Base-by-base conservation (phyloP, 2,888 invertebrate species). In the Apomyelois bistriatella region DNA sequence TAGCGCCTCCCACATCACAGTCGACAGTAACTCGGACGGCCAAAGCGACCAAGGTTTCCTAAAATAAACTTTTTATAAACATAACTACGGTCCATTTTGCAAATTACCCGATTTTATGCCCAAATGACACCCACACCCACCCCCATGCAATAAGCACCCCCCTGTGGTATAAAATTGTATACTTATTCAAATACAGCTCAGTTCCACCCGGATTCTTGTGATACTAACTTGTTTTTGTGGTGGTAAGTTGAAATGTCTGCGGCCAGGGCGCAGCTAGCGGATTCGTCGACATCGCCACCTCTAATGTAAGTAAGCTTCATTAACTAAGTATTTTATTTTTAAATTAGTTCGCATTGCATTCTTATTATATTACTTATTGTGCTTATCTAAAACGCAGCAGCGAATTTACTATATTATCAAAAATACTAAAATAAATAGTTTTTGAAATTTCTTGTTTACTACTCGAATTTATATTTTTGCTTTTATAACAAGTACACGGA, bases 251-350 rank as follows among this genome's bases (percentile, higher is more conserved):
- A 50, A 59, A 89, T 90, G 89, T 82, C 89, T 7, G 78, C 77
- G 22, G 66, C 91, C 16, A 85, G 93, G 59, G 91, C 92, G 57
- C 94, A 94, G 70, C 76, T 94, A 48, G 94, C 94, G 0, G 94
- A 94, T 72, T 94, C 87, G 0, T 87, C 94, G 0, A 94, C 94
- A 0, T 94, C 94, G 3, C 94, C 94, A 3, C 93, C 94, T 15
- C 84, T 93, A 53, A 93, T 91, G 94, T 93, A 83, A 75, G 71
- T 73, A 47, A 28, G 2, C 15, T 38, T 15, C 2, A 15, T 15
- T 15, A 38, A 38, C 5, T 38, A n/a, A n/a, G n/a, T n/a, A n/a
- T n/a, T n/a, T n/a, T 38, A 38, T 15, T 4, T 12, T 7, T 13
- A 38, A 4, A 12, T 13, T 32, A 3, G 2, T 6, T 32, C 10